Conservation (phyloP, 2,113 vertebrate genomes). For the Istiophorus platypterus region DNA sequence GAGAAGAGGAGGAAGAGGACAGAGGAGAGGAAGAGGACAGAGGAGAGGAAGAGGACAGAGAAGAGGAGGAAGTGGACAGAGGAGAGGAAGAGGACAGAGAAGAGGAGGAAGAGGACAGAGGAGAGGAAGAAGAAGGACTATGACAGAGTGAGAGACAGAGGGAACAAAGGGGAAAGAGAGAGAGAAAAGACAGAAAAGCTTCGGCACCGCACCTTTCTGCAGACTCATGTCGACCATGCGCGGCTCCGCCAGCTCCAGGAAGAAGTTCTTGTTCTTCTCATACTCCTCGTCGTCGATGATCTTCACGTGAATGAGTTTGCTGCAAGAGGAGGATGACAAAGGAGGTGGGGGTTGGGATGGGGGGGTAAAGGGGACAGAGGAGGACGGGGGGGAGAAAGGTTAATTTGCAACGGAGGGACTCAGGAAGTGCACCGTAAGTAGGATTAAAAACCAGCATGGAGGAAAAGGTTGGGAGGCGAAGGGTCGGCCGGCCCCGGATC, state of each 20-base stretch:
- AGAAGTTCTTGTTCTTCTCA: conserved; percentile 99
- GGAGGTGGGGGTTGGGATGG: conserved; percentile 47
- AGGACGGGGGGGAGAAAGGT: conserved; percentile 61
- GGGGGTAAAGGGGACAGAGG: conserved; percentile 44
- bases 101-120: neutral
- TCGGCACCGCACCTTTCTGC: conserved; percentile 84
- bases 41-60: too few relatives aligned
- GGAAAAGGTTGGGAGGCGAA: conserved; percentile 71
- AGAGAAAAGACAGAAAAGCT: conserved; percentile 9
- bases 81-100: conserved; percentile 62
- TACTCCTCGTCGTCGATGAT: conserved; percentile 99
- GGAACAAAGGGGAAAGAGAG: too few relatives aligned
- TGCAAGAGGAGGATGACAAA: conserved; percentile 88
- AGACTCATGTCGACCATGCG: conserved; percentile 88
- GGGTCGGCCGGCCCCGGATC: conserved; percentile 52
- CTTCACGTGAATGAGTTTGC: conserved; percentile 99
- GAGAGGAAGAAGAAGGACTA: conserved; percentile 21
- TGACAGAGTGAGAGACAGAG: conserved; percentile 4
- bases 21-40: neutral
- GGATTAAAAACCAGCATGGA: conserved; percentile 77
- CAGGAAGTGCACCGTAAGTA: conserved; percentile 70
- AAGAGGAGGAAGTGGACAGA: conserved; percentile 15
- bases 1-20: conserved; percentile 22
- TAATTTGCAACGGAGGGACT: conserved; percentile 75
- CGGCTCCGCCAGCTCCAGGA: conserved; percentile 98